Evolutionary conservation across 2,888 invertebrate species (phyloP).

Genomic region (Tanypteryx hageni): DNA sequence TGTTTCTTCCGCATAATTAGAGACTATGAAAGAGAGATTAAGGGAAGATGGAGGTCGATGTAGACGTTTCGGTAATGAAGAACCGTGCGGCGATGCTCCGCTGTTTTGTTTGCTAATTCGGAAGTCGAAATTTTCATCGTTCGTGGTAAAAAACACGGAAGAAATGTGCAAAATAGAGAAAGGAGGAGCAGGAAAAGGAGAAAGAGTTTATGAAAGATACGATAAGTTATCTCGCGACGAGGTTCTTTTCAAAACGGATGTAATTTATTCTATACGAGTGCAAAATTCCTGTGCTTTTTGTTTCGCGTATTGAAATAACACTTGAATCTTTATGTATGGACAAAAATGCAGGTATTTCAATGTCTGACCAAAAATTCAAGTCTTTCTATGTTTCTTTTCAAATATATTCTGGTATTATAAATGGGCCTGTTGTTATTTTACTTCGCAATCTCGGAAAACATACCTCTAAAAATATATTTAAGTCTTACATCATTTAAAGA

Average conservation of each 20-base stretch:
- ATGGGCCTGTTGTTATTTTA: too few species aligned
- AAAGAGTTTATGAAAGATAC: neutral
- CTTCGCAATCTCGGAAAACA: too few species aligned
- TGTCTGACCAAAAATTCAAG: too few species aligned
- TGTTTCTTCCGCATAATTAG: slow-evolving; percentile 10
- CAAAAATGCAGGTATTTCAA: too few species aligned
- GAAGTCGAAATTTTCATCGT: too few species aligned
- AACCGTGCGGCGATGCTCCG: neutral
- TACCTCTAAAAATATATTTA: too few species aligned
- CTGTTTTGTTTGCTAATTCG: neutral
- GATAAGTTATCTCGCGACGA: neutral
- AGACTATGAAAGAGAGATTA: slow-evolving; percentile 21
- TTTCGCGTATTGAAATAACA: too few species aligned
- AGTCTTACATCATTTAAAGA: too few species aligned
- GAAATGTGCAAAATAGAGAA: neutral
- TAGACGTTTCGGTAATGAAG: slow-evolving; percentile 13
- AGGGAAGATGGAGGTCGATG: neutral
- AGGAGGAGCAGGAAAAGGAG: neutral
- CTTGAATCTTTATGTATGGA: too few species aligned
- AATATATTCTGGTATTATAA: too few species aligned
- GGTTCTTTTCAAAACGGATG: neutral
- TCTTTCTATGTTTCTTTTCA: too few species aligned
- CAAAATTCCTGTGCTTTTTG: neutral
- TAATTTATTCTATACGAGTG: neutral
- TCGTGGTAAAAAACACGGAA: neutral